Base-by-base conservation (phyloP, 2,797 vertebrate species). In the Molossus molossus region DNA sequence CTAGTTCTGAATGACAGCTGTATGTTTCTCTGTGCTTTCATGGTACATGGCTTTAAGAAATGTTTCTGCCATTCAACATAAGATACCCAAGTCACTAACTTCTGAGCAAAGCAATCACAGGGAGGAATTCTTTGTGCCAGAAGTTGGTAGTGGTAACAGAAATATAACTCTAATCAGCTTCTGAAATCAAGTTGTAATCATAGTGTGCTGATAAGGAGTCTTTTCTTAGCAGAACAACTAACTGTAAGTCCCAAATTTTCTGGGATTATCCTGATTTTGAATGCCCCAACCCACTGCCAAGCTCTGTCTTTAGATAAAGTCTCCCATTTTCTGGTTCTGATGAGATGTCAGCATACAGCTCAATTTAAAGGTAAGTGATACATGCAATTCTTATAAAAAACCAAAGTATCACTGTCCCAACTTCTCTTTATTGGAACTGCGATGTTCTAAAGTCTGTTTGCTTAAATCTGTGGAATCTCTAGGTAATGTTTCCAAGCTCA, bases 141-240 rank as follows among this genome's bases (percentile, higher is more conserved):
- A 80, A 95, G 48, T 77, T 85, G 23, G 9, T 77, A 65, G 40
- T 9, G 7, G 27, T 72, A 79, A 84, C n/a, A 96, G 48, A 96
- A 95, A 83, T 45, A 57, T 9, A 89, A 57, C 29, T 40, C 18
- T 45, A 70, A 62, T 25, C 64, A 94, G 77, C 58, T 79, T 96
- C 80, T 91, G 33, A 80, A 92, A 94, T 91, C 23, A 84, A 95
- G 50, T 75, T 65, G 25, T 55, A 73, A 87, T 76, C 60, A 9
- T 14, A 58, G 37, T 20, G 3, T 40, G 6, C 53, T 76, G 1
- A 53, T 27, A 48, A 64, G 23, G 21, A 90, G 33, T 13, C 33
- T 58, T 87, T 80, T 87, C 87, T 88, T 48, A 96, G 87, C 17
- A 80, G 48, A 92, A 25, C n/a, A 96, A 87, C 18, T 14, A 96